Base-by-base conservation (phyloP, 2,113 vertebrate genomes). In the Sylvietta virens region DNA sequence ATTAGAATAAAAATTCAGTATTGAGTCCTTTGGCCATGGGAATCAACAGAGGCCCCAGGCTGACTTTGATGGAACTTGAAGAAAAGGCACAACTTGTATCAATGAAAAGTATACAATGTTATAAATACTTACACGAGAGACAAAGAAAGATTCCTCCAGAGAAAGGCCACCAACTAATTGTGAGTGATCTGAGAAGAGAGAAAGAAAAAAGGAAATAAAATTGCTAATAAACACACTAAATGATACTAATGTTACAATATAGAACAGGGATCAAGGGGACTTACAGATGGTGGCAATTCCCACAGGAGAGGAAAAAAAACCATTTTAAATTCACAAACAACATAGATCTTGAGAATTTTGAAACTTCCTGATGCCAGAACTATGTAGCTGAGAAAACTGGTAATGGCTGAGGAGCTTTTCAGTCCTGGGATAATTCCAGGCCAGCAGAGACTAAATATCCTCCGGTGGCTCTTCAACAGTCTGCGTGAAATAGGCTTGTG, bases 81-180 rank as follows among this genome's bases (percentile, higher is more conserved):
- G 20, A 81, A 95, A 91, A 95, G 7, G 39, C 21, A 53, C 13
- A 67, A 76, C 28, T 88, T 26, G 2, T 11, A 57, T 23, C 18
- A 54, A 20, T 48, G 35, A 85, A 84, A 97, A 73, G 35, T 70
- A 77, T 81, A 65, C 96, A 91, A 94, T 15, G 13, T 69, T 95
- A 71, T 39, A 81, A 83, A 62, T 86, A 98, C 98, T 98, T 95
- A 98, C 98, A 76, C 53, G 90, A 94, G 74, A 90, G 93, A 95
- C 73, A 58, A 50, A 53, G 90, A 81, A 78, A 72, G 26, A 30
- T n/a, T 95, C 82, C 85, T 95, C 88, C 88, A 82, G 88, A 86
- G 83, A 86, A 95, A 97, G 95, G 96, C 54, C 90, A 93, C 87
- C 92, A 96, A 95, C 62, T 83, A 94, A 90, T 21, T 8, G 87